These are phyloP conservation scores for Apis laboriosa DNA, from an alignment of 1,140 invertebrate genomes.

Conservation along the genomic window DNA sequence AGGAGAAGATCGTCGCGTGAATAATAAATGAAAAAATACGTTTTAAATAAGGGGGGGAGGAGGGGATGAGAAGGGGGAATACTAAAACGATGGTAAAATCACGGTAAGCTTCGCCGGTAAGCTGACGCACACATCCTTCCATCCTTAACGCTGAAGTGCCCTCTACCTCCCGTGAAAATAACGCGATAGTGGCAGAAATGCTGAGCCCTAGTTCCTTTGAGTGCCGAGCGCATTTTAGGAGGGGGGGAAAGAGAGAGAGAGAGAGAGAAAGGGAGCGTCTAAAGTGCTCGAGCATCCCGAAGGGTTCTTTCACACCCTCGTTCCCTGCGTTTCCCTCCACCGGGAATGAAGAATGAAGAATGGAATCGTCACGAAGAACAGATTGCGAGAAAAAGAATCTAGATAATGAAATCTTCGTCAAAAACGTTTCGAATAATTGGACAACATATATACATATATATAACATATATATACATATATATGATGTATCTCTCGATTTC, in stretches of 20 bases:
- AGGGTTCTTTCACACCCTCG: constrained; percentile 46
- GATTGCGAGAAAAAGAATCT: background rate
- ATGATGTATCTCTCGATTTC: too few relatives aligned
- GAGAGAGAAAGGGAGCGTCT: background rate
- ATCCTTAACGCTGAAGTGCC: constrained; percentile 36
- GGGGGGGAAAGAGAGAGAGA: background rate
- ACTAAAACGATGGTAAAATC: background rate
- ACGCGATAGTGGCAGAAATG: constrained; percentile 54
- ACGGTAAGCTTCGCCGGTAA: constrained; percentile 4
- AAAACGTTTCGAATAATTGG: too few relatives aligned
- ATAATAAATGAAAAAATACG: background rate
- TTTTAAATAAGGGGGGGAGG: background rate
- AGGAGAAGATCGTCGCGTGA: background rate
- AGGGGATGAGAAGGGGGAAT: too few relatives aligned
- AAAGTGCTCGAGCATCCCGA: constrained; percentile 54
- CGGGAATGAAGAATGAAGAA: background rate
- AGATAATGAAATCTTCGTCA: constrained; percentile 44
- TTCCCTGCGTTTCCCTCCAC: constrained; percentile 7
- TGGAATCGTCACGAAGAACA: constrained; percentile 15
- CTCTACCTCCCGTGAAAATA: constrained; percentile 56
- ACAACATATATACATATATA: too few relatives aligned
- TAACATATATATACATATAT: too few relatives aligned
- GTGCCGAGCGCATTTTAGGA: constrained; percentile 47
- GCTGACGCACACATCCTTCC: constrained; percentile 40
- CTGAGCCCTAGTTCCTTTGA: constrained; percentile 58